A percentile compares a stretch with the other conserved stretches of the same genome.
phyloP scores from a whole-genome alignment of 2,888 invertebrate species.

The Lycocerus yunnanus region DNA sequence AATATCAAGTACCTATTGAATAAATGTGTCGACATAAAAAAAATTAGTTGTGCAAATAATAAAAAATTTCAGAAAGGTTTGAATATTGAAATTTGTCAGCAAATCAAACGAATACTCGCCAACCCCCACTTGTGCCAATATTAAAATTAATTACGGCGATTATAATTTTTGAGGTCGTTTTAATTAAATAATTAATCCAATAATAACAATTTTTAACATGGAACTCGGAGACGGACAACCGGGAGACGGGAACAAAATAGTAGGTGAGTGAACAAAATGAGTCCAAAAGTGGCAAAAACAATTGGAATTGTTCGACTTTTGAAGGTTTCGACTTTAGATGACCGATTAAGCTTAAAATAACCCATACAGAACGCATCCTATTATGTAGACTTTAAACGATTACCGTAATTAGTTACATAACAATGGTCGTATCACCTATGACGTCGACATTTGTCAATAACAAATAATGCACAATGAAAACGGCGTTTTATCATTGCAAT shows the following conservation, averaged over 20 bases:
- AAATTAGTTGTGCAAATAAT: background rate
- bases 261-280: too few relatives aligned
- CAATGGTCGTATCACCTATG: background rate
- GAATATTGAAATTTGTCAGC: background rate
- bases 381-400: background rate
- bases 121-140: background rate
- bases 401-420: constrained; percentile 3
- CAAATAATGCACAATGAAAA: background rate
- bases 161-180: background rate
- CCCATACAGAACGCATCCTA: background rate
- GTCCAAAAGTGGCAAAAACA: background rate
- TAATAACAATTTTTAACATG: background rate
- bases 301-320: background rate
- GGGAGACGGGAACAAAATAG: background rate
- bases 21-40: background rate
- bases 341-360: background rate
- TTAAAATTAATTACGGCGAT: background rate
- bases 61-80: background rate
- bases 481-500: background rate
- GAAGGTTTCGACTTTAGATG: background rate
- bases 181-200: background rate
- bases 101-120: background rate
- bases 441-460: constrained; percentile 2
- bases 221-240: background rate
- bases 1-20: background rate